phyloP scores from a whole-genome alignment of 1,140 invertebrate genomes.

The Temnothorax longispinosus region DNA sequence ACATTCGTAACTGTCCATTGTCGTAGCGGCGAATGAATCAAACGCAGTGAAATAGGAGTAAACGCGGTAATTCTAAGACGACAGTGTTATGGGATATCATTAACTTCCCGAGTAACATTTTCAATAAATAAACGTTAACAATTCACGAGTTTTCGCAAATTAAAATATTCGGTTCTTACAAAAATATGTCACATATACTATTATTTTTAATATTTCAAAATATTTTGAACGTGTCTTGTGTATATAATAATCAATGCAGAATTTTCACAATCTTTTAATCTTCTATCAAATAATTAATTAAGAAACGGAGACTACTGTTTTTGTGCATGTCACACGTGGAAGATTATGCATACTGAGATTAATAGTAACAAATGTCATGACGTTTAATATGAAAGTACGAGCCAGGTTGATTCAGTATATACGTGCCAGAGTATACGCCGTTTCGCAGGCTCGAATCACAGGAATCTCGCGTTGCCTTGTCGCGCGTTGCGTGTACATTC shows the following conservation, averaged over 20 bases:
- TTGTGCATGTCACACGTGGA: not conserved
- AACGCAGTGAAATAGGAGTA: not conserved
- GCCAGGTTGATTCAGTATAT: not conserved
- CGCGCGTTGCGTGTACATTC: not conserved
- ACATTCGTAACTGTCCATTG: conserved; percentile 50
- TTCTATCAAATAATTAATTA: not conserved
- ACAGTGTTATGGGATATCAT: not conserved
- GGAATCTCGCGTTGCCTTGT: conserved; percentile 32
- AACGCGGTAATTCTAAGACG: not conserved
- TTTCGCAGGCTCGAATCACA: conserved; percentile 9
- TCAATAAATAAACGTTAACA: not conserved
- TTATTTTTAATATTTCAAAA: not conserved
- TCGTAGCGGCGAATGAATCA: not conserved
- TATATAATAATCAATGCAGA: not conserved
- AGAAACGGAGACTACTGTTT: not conserved
- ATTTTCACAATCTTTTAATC: not conserved
- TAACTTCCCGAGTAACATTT: not conserved
- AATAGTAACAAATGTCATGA: conserved; percentile 4
- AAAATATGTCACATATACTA: not conserved
- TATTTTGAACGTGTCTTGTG: not conserved
- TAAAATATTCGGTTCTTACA: not conserved
- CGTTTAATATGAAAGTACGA: not conserved
- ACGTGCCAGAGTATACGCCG: not conserved
- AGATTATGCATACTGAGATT: conserved; percentile 3
- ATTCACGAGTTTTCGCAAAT: not conserved